A percentile compares a stretch with the other conserved stretches of the same genome.
phyloP scores from a whole-genome alignment of 2,888 invertebrate species.

The Protodeltote pygarga region DNA sequence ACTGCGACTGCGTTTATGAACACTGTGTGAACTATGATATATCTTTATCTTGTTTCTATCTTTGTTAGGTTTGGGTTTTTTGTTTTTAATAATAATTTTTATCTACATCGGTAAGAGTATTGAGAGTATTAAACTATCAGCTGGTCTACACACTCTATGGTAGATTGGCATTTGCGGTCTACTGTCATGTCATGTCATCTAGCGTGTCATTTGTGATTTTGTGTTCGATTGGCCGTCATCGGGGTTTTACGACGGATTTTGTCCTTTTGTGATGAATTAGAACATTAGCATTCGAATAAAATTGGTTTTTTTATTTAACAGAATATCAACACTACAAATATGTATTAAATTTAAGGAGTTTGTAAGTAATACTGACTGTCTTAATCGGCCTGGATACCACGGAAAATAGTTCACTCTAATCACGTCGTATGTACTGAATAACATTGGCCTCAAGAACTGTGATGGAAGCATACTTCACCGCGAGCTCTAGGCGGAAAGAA shows the following conservation, averaged over 20 bases:
- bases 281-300: conserved; percentile 61
- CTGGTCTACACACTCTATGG: conserved; percentile 47
- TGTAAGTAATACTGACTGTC: conserved; percentile 27
- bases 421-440: conserved; percentile 59
- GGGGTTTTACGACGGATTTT: conserved; percentile 66
- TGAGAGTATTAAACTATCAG: conserved; percentile 30
- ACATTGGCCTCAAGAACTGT: conserved; percentile 72
- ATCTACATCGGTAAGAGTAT: not conserved
- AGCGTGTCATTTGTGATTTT: conserved; percentile 51
- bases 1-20: too few species aligned
- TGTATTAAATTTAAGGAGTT: conserved; percentile 43
- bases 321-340: conserved; percentile 39
- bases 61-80: too few species aligned
- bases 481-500: conserved; percentile 74
- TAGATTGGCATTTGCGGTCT: conserved; percentile 46
- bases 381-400: conserved; percentile 52
- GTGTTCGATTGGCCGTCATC: conserved; percentile 69
- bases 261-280: conserved; percentile 68
- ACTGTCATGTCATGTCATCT: conserved; percentile 45
- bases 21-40: too few species aligned
- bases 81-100: conserved; percentile 1
- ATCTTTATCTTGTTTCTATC: too few species aligned
- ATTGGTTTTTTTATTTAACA: conserved; percentile 50
- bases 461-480: conserved; percentile 78
- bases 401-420: conserved; percentile 56